Evolutionary conservation across 2,888 invertebrate species (phyloP), one percentile per base, ranked within the genome.

Genomic region (Cinara cedri): DNA sequence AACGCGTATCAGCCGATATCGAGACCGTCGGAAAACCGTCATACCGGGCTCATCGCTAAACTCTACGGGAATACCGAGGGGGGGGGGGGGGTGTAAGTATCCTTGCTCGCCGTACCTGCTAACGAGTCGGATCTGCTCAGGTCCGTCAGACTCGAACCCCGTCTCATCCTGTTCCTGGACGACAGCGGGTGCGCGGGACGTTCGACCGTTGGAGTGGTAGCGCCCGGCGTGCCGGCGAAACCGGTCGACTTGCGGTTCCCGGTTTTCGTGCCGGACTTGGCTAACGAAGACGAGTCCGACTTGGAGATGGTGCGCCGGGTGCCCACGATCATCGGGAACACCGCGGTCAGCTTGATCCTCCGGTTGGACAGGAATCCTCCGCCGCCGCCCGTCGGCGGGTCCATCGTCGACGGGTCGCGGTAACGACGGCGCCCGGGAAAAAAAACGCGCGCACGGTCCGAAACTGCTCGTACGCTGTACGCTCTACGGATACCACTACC

Each of bases 111-210:
- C n/a, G n/a, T 76, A 92, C 51, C 81, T 75, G 71, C 81, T 26
- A 49, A 49, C 24, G 68, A 71, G 54, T 88, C 88, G 78, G 88
- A 88, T 1, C 89, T 88, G 85, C 92, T 91, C 84, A 92, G 87
- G 83, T 92, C 92, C 3, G 92, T 92, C 86, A 92, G 87, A 83
- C 91, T 91, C 0, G 91, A 92, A 0, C 92, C 91, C 1, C 92
- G 88, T 8, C 92, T 89, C 83, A 92, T 90, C 66, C 89, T 34
- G 78, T 70, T 78, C 68, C 78, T 57, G 60, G 49, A 34, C 44
- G 26, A 34, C 26, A n/a, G n/a, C 51, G 10, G 13, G 19, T 19
- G 16, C 66, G 84, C 83, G 14, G 34, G 34, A 34, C 34, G 34
- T 34, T 34, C 83, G 83, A 3, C 82, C 78, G 4, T 83, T 82